Conservation (phyloP, 2,113 vertebrate genomes). For the Odontophorus gujanensis region DNA sequence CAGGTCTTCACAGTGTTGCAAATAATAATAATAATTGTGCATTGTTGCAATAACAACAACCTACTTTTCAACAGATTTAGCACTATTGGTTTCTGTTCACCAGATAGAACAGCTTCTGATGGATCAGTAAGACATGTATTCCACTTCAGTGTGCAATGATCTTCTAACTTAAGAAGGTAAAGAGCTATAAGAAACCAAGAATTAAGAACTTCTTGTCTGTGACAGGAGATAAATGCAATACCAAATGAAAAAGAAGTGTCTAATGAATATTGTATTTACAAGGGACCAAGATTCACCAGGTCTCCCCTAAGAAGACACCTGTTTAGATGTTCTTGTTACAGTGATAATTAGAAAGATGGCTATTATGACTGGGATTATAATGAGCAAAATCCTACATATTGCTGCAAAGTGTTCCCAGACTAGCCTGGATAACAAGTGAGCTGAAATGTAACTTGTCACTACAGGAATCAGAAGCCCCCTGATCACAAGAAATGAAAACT, state of each 20-base stretch:
- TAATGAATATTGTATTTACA: background rate
- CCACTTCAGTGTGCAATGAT: fast-evolving
- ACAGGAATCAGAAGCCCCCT: background rate
- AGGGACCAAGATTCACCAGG: background rate
- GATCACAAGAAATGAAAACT: background rate
- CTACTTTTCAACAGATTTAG: background rate
- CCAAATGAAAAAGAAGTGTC: background rate
- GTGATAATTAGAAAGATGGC: background rate
- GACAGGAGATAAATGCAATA: background rate
- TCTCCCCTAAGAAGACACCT: background rate
- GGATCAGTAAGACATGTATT: background rate
- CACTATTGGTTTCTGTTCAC: background rate
- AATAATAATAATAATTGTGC: background rate
- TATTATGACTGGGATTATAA: conserved; percentile 8
- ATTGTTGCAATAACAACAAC: background rate
- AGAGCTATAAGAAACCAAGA: background rate
- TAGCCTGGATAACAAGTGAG: background rate
- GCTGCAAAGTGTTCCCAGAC: background rate
- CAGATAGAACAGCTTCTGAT: background rate
- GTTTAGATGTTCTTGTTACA: background rate
- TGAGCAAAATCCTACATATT: background rate
- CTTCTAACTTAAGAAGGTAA: background rate
- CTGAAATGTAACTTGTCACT: background rate
- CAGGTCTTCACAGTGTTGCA: background rate
- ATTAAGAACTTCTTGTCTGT: background rate